Conservation (phyloP, 2,797 vertebrate genomes). For the Lagocephalus sceleratus region DNA sequence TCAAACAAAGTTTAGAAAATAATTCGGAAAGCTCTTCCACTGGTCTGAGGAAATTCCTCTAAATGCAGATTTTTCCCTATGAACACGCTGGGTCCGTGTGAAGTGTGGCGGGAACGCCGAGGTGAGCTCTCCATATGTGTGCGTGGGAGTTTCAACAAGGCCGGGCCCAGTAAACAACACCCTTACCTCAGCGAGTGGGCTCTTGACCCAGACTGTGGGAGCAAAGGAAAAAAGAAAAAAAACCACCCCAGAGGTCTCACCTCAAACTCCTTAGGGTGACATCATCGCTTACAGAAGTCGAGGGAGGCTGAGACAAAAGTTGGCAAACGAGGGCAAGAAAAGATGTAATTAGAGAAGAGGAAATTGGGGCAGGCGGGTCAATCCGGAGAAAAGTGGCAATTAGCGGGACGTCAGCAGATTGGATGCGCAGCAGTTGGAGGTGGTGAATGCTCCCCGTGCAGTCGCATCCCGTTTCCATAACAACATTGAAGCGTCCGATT, state of each 20-base stretch:
- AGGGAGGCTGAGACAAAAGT: constrained; percentile 4
- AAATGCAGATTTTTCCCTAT: neutral
- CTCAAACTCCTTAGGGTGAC: constrained; percentile 40
- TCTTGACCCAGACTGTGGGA: constrained; percentile 54
- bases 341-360: constrained; percentile 7
- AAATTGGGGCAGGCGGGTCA: constrained; percentile 35
- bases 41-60: constrained; percentile 4
- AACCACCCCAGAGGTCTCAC: constrained; percentile 45
- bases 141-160: constrained; percentile 57
- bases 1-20: too few species aligned
- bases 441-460: constrained; percentile 56
- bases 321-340: neutral
- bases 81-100: neutral
- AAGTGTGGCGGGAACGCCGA: constrained; percentile 41
- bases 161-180: constrained; percentile 61
- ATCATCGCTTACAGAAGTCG: constrained; percentile 10
- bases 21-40: neutral
- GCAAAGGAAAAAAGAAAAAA: constrained; percentile 44
- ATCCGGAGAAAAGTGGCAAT: constrained; percentile 48
- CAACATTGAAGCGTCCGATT: constrained; percentile 66
- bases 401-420: constrained; percentile 43
- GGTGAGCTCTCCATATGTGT: constrained; percentile 38
- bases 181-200: constrained; percentile 53
- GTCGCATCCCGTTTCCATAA: constrained; percentile 76
- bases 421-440: constrained; percentile 40